Conservation (phyloP, 2,888 invertebrate genomes). For the Euzetes globulus region DNA sequence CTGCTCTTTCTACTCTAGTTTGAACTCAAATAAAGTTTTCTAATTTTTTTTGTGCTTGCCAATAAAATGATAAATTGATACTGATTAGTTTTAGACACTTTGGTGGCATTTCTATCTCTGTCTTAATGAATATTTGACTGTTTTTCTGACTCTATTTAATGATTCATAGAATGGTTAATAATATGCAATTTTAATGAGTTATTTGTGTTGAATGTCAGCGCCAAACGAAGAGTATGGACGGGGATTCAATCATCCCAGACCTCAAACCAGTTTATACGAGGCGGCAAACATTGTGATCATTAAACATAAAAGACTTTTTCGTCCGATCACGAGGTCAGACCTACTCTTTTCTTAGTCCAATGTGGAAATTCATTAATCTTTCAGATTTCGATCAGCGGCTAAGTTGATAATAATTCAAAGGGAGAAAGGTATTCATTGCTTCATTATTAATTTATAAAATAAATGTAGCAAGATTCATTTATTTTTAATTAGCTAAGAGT, state of each 20-base stretch:
- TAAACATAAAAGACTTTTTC: slow-evolving; percentile 36
- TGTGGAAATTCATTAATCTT: neutral
- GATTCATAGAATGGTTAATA: too few relatives aligned
- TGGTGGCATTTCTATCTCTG: neutral
- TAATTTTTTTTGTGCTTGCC: too few relatives aligned
- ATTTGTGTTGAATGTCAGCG: neutral
- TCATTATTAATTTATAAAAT: neutral
- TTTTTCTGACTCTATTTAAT: neutral
- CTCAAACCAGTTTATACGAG: slow-evolving; percentile 30
- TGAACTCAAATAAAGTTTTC: too few relatives aligned
- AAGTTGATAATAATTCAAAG: slow-evolving; percentile 32
- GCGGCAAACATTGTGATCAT: slow-evolving; percentile 37
- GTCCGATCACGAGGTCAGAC: slow-evolving; percentile 27
- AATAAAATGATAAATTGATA: too few relatives aligned
- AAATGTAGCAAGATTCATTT: too few relatives aligned
- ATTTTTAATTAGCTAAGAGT: too few relatives aligned
- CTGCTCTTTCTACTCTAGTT: too few relatives aligned
- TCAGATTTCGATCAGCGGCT: slow-evolving; percentile 32
- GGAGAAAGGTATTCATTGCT: slow-evolving; percentile 12
- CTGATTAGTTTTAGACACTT: too few relatives aligned
- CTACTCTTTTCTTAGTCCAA: neutral
- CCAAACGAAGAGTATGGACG: neutral
- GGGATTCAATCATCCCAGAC: neutral
- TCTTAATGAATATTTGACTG: neutral
- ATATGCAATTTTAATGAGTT: too few relatives aligned